Evolutionary conservation across 1,140 invertebrate genomes (phyloP), one percentile per base, ranked within the genome.

Genomic region (Cephus cinctus): DNA sequence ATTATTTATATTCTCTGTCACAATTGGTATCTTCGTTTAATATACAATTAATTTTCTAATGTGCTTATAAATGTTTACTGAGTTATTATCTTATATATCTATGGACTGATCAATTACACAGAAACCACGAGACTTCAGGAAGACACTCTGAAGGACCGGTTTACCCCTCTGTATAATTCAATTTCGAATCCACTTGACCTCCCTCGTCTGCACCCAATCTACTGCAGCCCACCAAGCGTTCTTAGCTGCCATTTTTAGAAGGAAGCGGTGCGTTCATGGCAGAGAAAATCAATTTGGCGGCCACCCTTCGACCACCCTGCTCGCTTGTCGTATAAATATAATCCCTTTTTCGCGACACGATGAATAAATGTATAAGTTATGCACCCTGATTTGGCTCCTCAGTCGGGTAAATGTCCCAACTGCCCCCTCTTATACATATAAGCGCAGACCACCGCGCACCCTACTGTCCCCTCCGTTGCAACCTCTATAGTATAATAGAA

Each of bases 331-430:
- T 15, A 27, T 40, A 50, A 46, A 40, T 4, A 23, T 45, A 42
- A 35, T 31, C 38, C 46, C 15, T 30, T 20, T 16, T 47, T 20
- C 14, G 27, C 27, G 18, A 15, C 39, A 32, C 45, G 50, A 52
- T 46, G 50, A 43, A 56, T 52, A 59, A 56, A 61, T 52, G 43
- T 56, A 58, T 58, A 61, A 64, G 56, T 59, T 54, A 61, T 52
- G 45, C 47, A 57, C 32, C 47, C 39, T 38, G 39, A 50, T 36
- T 50, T 62, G 38, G 23, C 48, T 47, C 39, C 54, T n/a, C n/a
- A n/a, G n/a, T n/a, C n/a, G n/a, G 12, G 20, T 9, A 34, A 25
- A 23, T 36, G 16, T 36, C 5, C 21, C 9, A 18, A 9, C 27
- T 25, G 34, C 16, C 38, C 30, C 23, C 35, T 38, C 19, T 15